phyloP scores from a whole-genome alignment of 1,140 invertebrate genomes.

The Camponotus floridanus region DNA sequence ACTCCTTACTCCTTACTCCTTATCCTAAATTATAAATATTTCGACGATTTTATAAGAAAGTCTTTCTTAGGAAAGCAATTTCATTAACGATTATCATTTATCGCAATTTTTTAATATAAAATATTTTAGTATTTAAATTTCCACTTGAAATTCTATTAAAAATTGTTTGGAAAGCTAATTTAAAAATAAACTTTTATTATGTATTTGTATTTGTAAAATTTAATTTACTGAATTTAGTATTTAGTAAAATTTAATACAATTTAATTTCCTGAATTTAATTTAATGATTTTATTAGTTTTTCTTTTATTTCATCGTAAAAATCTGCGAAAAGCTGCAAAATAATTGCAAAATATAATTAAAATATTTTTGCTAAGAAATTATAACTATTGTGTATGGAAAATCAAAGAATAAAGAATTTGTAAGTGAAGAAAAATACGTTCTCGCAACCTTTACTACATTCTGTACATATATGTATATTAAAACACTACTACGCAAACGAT shows the following conservation, averaged over 20 bases:
- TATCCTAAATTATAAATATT: slow-evolving; percentile 20
- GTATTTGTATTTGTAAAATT: neutral
- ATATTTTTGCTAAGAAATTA: slow-evolving; percentile 8
- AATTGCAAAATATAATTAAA: neutral
- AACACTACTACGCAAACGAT: slow-evolving; percentile 22
- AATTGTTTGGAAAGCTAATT: neutral
- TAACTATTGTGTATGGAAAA: neutral
- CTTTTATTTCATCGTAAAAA: no score
- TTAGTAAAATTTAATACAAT: no score
- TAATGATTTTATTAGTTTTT: no score
- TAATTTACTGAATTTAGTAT: neutral
- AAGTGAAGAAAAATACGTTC: neutral
- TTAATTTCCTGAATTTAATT: no score
- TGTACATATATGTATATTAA: slow-evolving; percentile 16
- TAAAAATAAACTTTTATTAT: neutral
- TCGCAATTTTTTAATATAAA: neutral
- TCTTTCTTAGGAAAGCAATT: neutral
- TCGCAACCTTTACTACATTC: slow-evolving; percentile 1
- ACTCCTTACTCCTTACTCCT: no score
- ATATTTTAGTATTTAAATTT: neutral
- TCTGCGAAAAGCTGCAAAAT: neutral
- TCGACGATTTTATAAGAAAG: neutral
- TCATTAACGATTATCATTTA: neutral
- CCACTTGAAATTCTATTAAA: neutral
- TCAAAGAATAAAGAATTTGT: slow-evolving; percentile 19